Evolutionary conservation across 2,888 invertebrate species (phyloP).

Genomic region (Anodontia alba): DNA sequence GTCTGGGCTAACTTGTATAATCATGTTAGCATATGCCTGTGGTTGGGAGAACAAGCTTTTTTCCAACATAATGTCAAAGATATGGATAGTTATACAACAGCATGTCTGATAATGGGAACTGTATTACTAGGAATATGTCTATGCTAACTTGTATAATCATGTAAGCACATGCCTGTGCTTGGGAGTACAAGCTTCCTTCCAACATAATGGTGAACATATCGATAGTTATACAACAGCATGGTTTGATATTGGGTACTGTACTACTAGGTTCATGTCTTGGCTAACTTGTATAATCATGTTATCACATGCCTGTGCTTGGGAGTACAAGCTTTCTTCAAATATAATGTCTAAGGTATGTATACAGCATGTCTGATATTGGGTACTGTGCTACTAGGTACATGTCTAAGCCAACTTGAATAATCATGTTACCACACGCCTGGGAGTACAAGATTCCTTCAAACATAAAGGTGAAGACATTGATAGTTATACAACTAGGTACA

Average conservation of each 20-base stretch:
- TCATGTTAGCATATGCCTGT: background rate
- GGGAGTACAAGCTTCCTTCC: background rate
- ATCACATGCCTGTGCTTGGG: background rate
- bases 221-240: too few species aligned
- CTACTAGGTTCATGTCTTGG: background rate
- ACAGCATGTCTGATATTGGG: background rate
- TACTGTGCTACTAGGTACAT: background rate
- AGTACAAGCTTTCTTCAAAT: background rate
- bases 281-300: background rate
- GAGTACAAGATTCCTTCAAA: too few species aligned
- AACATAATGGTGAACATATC: background rate
- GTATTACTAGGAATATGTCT: background rate
- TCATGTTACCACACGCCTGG: too few species aligned
- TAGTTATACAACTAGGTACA: too few species aligned
- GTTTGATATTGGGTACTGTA: background rate
- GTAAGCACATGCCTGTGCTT: constrained; percentile 2
- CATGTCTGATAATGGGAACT: background rate
- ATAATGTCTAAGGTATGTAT: too few species aligned
- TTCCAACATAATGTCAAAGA: too few species aligned
- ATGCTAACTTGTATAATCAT: background rate
- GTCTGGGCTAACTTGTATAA: background rate
- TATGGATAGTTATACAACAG: background rate
- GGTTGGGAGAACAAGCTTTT: background rate
- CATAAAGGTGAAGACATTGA: too few species aligned
- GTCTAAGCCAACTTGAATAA: background rate